A percentile compares a stretch with the other conserved stretches of the same genome.
Evolutionary conservation across 2,797 vertebrate species (phyloP).

Genomic region (Nothura maculosa): DNA sequence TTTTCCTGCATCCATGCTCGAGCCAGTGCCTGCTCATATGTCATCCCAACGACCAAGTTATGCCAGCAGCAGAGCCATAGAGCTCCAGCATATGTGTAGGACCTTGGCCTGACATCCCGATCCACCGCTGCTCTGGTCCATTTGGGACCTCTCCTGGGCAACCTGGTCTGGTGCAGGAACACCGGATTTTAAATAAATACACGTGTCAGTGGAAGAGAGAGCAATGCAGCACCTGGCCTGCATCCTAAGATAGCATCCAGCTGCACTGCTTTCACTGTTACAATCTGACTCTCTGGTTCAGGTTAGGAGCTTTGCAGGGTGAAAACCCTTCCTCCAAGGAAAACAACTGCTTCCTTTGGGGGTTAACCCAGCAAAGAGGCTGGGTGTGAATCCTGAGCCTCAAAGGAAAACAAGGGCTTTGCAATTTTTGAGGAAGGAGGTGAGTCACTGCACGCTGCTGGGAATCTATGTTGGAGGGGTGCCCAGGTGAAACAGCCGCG

Average conservation of each 20-base stretch:
- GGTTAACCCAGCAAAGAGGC: not conserved
- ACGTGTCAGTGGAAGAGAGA: not conserved
- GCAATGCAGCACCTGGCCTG: not conserved
- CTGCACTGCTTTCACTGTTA: not conserved
- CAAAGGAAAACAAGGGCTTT: not conserved
- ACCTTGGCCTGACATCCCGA: accelerated
- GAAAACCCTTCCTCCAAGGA: not conserved
- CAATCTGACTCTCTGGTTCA: accelerated
- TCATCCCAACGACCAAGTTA: accelerated
- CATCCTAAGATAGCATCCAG: not conserved
- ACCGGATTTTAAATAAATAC: not conserved
- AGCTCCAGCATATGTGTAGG: not conserved
- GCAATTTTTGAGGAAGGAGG: not conserved
- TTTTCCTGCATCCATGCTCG: not conserved
- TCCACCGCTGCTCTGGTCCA: not conserved
- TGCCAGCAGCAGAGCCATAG: not conserved
- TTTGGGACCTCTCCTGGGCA: not conserved
- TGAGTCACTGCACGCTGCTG: not conserved
- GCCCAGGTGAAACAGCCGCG: too few species aligned
- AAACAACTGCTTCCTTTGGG: not conserved
- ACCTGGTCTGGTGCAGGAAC: not conserved
- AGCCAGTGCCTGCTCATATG: too few species aligned
- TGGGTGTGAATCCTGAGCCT: too few species aligned
- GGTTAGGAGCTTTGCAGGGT: not conserved
- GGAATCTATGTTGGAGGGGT: not conserved